These are phyloP conservation scores for Muschampia plurimacula DNA, from an alignment of 2,888 invertebrate species.

Conservation along the genomic window DNA sequence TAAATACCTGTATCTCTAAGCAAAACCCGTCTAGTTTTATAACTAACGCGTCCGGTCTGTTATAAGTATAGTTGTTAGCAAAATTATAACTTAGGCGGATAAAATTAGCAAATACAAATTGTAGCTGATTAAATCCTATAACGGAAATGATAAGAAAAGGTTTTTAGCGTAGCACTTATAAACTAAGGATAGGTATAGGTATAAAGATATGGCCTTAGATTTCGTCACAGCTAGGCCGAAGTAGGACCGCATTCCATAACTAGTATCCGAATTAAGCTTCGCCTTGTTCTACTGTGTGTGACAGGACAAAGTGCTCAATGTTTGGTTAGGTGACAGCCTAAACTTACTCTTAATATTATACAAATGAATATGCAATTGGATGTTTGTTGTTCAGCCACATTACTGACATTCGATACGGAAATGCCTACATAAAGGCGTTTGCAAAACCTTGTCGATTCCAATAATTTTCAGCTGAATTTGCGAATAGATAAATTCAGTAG, in stretches of 20 bases:
- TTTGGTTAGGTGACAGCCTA: slow-evolving; percentile 34
- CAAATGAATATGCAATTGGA: slow-evolving; percentile 38
- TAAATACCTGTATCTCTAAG: not conserved
- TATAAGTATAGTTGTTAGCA: too few species aligned
- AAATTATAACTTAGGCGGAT: too few species aligned
- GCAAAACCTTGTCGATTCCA: slow-evolving; percentile 11
- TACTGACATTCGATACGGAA: slow-evolving; percentile 32
- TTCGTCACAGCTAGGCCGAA: slow-evolving; percentile 44
- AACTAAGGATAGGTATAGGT: slow-evolving; percentile 11
- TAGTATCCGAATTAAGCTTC: slow-evolving; percentile 42
- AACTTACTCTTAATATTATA: slow-evolving; percentile 35
- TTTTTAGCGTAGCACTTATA: not conserved
- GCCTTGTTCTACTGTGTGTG: slow-evolving; percentile 42
- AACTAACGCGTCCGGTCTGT: too few species aligned
- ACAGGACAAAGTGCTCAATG: slow-evolving; percentile 44
- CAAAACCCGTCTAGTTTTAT: too few species aligned
- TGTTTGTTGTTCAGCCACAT: slow-evolving; percentile 31
- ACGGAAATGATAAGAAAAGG: not conserved
- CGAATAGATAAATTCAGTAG: not conserved
- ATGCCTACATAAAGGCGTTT: slow-evolving; percentile 16
- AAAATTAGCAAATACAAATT: too few species aligned
- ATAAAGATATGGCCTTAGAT: slow-evolving; percentile 43
- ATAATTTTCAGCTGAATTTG: not conserved
- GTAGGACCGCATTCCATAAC: slow-evolving; percentile 44
- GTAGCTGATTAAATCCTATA: not conserved